Base-by-base conservation (phyloP, 2,113 vertebrate genomes). In the Todiramphus chloris region DNA sequence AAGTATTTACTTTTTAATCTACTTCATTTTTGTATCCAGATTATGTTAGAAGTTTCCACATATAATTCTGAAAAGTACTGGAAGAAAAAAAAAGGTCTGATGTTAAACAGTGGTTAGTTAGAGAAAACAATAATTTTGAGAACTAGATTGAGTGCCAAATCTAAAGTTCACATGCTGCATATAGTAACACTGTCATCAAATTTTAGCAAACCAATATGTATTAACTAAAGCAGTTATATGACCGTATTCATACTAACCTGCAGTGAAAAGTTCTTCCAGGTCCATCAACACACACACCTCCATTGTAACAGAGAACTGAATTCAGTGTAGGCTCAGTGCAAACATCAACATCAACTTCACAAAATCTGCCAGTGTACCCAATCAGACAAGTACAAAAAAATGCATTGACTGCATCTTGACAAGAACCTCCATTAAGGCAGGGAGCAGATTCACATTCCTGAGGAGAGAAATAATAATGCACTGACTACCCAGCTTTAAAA, bases 391-490 rank as follows among this genome's bases (percentile, higher is more conserved):
- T 94, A 76, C 98, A 99, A 14, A 96, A 89, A 50, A 98, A 98
- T n/a, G 97, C 96, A 86, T 98, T 93, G 50, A 95, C 89, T 25
- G 96, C 97, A 95, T 98, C 98, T 78, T 98, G 97, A 78, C 98
- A 98, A 6, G 97, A 98, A 19, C 98, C 98, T 84, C 98, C 97
- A 0, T 99, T 98, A 80, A 98, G 55, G 89, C 98, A 99, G n/a
- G 97, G 97, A 41, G 70, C 25, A 44, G 97, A 98, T 19, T 91
- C 91, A 89, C 98, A 99, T 55, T 98, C 97, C 98, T 99, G 95
- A 96, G 83, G 41, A 95, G 9, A 93, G 83, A 89, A 94, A 83
- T 11, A 70, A 81, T 33, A 88, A 68, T 30, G 64, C 5, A 44
- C 27, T 83, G n/a, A 62, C 28, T 53, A 77, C 7, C 53, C 9